These are phyloP conservation scores for Ictalurus furcatus DNA, from an alignment of 2,113 vertebrate species.

Conservation along the genomic window DNA sequence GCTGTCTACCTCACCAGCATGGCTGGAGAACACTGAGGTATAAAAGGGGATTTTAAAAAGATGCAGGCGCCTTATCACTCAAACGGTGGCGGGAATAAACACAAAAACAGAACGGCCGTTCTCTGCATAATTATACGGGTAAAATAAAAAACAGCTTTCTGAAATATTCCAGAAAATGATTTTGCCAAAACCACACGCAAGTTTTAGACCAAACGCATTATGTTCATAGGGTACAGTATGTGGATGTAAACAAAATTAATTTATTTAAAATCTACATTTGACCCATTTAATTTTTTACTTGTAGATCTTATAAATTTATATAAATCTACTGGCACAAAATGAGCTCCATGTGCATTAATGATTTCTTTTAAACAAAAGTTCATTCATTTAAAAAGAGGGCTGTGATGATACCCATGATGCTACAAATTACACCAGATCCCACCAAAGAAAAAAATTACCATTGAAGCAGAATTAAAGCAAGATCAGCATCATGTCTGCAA, in stretches of 20 bases:
- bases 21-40: neutral
- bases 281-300: neutral
- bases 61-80: neutral
- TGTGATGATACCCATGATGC: too few relatives aligned
- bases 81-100: neutral
- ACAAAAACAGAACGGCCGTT: neutral
- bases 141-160: neutral
- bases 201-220: neutral
- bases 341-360: neutral
- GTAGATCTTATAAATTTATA: neutral
- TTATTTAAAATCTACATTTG: neutral
- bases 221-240: neutral
- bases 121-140: neutral
- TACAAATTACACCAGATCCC: neutral
- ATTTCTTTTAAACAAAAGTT: neutral
- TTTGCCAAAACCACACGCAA: neutral
- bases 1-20: too few relatives aligned
- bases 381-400: neutral
- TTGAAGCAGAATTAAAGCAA: neutral
- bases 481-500: neutral
- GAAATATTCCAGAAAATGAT: neutral
- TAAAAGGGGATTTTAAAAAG: neutral
- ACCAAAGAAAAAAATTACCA: neutral
- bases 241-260: neutral
- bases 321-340: neutral